Conservation (phyloP, 2,888 invertebrate species). For the Gortyna flavago region DNA sequence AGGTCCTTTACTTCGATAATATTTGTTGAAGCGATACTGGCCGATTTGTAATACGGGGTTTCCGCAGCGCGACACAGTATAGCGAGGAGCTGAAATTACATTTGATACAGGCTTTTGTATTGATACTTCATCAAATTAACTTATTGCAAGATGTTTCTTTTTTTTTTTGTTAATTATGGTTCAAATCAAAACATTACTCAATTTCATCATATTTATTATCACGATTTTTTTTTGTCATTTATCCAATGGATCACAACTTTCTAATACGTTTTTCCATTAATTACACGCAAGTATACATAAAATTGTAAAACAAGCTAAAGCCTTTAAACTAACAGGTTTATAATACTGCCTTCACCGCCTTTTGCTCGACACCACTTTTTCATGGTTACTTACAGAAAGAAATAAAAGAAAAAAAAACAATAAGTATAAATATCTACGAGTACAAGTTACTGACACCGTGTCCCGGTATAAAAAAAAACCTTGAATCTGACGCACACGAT, state of each 20-base stretch:
- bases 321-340: background rate
- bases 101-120: background rate
- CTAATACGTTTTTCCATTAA: background rate
- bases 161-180: background rate
- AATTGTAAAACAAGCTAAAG: background rate
- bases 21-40: slow-evolving; percentile 69
- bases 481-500: background rate
- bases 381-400: background rate
- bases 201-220: slow-evolving; percentile 22
- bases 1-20: slow-evolving; percentile 62
- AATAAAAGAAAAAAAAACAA: background rate
- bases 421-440: background rate
- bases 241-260: background rate
- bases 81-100: slow-evolving; percentile 42
- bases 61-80: slow-evolving; percentile 67
- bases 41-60: slow-evolving; percentile 72
- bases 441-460: background rate
- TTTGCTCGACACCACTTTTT: background rate
- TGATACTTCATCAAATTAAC: background rate
- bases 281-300: background rate
- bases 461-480: background rate
- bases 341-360: background rate
- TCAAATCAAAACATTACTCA: background rate
- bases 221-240: background rate
- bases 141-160: background rate